Evolutionary conservation across 2,888 invertebrate genomes (phyloP), one percentile per base, ranked within the genome.

Genomic region (Drosophila flavopinicola): DNA sequence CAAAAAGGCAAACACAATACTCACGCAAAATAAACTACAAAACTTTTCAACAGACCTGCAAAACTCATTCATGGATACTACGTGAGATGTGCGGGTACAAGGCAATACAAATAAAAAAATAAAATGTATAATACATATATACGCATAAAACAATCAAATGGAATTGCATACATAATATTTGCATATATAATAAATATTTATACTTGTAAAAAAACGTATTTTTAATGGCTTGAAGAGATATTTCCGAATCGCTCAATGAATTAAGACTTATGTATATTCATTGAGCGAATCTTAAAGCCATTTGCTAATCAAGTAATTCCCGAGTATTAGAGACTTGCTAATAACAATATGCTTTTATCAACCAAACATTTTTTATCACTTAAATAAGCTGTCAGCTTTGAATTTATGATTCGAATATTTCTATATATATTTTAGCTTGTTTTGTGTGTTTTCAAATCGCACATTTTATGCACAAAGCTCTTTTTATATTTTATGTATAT

Each of bases 111-210:
- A 63, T 51, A 25, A 56, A 52, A 56, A 37, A 42, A 24, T 24
- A 33, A 51, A 20, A 33, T 27, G 9, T 2, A 11, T 59, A 61
- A 39, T 59, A 37, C 25, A 9, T 27, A 47, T 27, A 23, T 33
- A 13, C 13, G 13, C 3, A 44, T 23, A 54, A 39, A 42, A 48
- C 67, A 13, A 33, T 35, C 45, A 57, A 61, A 68, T 53, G 58
- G 45, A 47, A 65, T 57, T 57, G 56, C 75, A 75, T 54, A 51
- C 53, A 75, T 64, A 75, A 52, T 57, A 75, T 75, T 75, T 76
- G 54, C 72, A 66, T 72, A 48, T 71, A 48, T 51, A 52, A 48
- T 71, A 48, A 51, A 52, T 71, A 56, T 76, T 75, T 53, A 52
- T 45, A 45, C 35, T 38, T 45, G 39, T 11, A 49, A 56, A 61